Percentiles rank a stretch among this genome's conserved stretches.
Conservation (phyloP, 35 echinoderm and acorn worm genomes). For the Apostichopus californicus region DNA sequence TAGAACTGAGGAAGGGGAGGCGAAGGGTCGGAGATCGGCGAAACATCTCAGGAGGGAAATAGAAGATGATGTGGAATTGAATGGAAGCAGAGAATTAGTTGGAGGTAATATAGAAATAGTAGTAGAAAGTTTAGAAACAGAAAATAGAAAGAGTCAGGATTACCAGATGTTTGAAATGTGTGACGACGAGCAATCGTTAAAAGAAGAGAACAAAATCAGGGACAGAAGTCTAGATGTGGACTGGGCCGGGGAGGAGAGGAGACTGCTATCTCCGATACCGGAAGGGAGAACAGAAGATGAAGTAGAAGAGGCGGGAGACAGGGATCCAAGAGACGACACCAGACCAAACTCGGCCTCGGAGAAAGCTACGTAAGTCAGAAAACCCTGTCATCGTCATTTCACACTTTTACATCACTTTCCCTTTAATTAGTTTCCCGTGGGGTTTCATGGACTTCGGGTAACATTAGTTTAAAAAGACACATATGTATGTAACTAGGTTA, state of each 20-base stretch:
- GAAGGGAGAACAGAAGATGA: slow-evolving; percentile 1
- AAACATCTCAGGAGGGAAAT: background rate
- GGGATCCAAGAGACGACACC: background rate
- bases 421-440: too few relatives aligned
- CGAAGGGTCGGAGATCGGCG: background rate
- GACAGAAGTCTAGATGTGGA: background rate
- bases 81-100: background rate
- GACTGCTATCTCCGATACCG: background rate
- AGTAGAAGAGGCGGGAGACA: background rate
- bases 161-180: background rate
- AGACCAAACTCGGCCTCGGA: slow-evolving; percentile 21
- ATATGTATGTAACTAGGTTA: too few relatives aligned
- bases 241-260: background rate
- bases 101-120: background rate
- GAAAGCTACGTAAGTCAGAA: background rate
- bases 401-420: too few relatives aligned
- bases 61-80: background rate
- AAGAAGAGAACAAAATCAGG: background rate
- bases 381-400: background rate
- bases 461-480: too few relatives aligned
- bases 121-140: background rate
- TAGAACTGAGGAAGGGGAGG: background rate
- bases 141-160: background rate
- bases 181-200: background rate
- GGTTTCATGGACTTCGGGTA: too few relatives aligned